phyloP scores from a whole-genome alignment of 2,113 vertebrate genomes.

The Solenodon paradoxus region DNA sequence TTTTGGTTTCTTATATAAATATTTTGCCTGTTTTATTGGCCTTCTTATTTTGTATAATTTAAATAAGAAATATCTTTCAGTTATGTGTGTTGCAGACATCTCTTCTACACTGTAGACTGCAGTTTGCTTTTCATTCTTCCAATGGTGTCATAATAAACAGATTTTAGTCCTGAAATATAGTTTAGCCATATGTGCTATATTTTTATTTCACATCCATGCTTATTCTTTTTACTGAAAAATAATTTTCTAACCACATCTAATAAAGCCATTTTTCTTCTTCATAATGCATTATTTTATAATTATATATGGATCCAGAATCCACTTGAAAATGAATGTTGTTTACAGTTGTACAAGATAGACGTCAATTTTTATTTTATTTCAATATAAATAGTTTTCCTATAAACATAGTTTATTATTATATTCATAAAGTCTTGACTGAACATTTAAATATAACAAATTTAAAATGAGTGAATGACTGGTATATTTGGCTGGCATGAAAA shows the following conservation, averaged over 20 bases:
- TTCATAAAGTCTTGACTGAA: too few relatives aligned
- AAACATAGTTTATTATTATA: background rate
- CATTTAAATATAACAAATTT: too few relatives aligned
- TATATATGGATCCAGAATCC: background rate
- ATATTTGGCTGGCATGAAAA: too few relatives aligned
- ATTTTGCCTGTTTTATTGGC: background rate
- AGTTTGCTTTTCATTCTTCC: background rate
- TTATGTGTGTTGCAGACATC: background rate
- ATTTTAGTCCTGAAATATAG: background rate
- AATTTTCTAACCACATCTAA: background rate
- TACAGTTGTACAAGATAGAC: background rate
- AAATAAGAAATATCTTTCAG: background rate
- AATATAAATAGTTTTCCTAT: background rate
- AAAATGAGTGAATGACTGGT: too few relatives aligned
- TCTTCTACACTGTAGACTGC: background rate
- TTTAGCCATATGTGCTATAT: background rate
- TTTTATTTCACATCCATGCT: background rate
- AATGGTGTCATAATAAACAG: background rate
- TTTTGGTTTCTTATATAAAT: too few relatives aligned
- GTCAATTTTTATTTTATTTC: background rate
- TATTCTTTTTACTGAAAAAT: background rate
- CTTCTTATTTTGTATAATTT: background rate
- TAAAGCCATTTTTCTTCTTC: background rate
- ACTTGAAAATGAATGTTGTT: background rate
- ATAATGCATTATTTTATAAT: background rate